Evolutionary conservation across 1,140 invertebrate species (phyloP), one percentile per base, ranked within the genome.

Genomic region (Trichonephila inaurata): DNA sequence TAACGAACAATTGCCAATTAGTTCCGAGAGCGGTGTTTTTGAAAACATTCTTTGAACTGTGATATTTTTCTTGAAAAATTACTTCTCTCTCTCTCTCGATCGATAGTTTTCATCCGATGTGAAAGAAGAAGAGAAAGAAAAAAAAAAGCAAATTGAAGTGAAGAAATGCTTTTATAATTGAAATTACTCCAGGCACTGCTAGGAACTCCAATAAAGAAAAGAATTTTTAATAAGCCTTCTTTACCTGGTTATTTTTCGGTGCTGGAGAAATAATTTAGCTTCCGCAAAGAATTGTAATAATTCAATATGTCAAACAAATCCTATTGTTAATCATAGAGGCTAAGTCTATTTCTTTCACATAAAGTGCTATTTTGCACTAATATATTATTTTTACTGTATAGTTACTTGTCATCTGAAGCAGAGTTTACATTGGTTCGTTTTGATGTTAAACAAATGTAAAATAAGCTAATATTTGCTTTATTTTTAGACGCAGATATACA

Each of bases 1-100:
- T 92, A 92, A 83, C 64, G 91, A 92, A 92, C 91, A 92, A 92
- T 92, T 92, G 83, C 81, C 91, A 92, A 92, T 92, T 92, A 92
- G 91, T 82, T 81, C 33, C 1, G 28, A 77, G 72, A 64, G 89
- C 89, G 89, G 91, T 87, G 91, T 86, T 92, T 85, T 92, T 92
- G 62, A 92, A 92, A 92, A 92, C 83, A 87, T 77, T 87, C 88
- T 72, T 89, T 89, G 33, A 69, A 72, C 60, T 33, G 33, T 51
- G 44, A 51, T 89, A 58, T 89, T 89, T 51, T 87, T 62, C 21
- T 87, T 87, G 58, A 61, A 60, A 61, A 62, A 51, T 28, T 33
- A 87, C 58, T n/a, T 87, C 58, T 87, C 24, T 28, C 60, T 62
- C 64, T 64, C 7, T 21, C 14, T 14, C 58, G 88, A 89, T 89